Evolutionary conservation across 2,113 vertebrate species (phyloP), one percentile per base, ranked within the genome.

Genomic region (Aleadryas rufinucha): DNA sequence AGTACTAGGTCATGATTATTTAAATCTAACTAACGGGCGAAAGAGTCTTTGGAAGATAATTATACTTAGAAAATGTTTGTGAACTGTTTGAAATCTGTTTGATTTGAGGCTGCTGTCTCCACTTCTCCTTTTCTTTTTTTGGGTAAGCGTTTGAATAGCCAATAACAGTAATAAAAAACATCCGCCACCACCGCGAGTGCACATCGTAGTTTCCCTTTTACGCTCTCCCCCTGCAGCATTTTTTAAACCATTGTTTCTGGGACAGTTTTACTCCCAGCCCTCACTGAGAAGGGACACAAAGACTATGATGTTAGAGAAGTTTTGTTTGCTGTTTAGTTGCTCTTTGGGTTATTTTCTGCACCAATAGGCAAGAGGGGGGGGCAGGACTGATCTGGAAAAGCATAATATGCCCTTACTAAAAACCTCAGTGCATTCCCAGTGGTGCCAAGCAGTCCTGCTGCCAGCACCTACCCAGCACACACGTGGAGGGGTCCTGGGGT

Each of bases 61-160:
- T 56, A 17, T 72, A 57, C 86, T 74, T 89, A 33, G 44, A 68
- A 93, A 59, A 93, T 27, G 16, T 49, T 37, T 78, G 56, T 76
- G 79, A 95, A 75, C 61, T 81, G 11, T 78, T 81, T 84, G 54
- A 96, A 92, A 66, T 84, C 63, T 89, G 23, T 83, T 89, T 93
- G 59, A 77, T 87, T 71, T 59, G 64, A 74, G 53, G 59, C 47
- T 89, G 59, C 60, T 1, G 5, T 47, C 50, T 92, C 27, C 33
- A 50, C 68, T 95, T 85, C 23, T 84, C 33, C 41, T 84, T 69
- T 42, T 45, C 64, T 61, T 75, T 75, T 74, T 70, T 30, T 63
- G 11, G 23, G 19, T 23, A 30, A 54, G 45, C 42, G n/a, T 90
- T 93, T 85, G 78, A 80, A 76, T 33, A 72, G 54, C 30, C 57